phyloP scores from a whole-genome alignment of 2,888 invertebrate genomes.

The Petrophora chlorosata region DNA sequence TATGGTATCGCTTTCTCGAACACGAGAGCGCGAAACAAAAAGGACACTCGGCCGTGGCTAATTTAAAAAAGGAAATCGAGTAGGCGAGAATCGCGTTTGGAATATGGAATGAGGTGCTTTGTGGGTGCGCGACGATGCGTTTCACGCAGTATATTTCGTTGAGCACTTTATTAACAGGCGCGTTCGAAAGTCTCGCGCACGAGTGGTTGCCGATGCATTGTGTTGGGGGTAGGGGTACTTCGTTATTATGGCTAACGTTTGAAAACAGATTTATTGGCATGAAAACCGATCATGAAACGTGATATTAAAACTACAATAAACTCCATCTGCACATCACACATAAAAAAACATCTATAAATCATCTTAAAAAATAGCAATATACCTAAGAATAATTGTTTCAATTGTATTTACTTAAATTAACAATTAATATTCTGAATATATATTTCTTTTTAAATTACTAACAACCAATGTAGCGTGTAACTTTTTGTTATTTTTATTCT shows the following conservation, averaged over 20 bases:
- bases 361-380: too few relatives aligned
- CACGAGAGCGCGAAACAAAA: constrained; percentile 69
- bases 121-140: constrained; percentile 80
- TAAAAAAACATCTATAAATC: too few relatives aligned
- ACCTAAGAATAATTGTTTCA: too few relatives aligned
- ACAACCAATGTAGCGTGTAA: too few relatives aligned
- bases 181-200: constrained; percentile 50
- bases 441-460: too few relatives aligned
- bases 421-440: too few relatives aligned
- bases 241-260: constrained; percentile 21
- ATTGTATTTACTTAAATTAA: too few relatives aligned
- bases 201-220: constrained; percentile 42
- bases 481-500: too few relatives aligned
- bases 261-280: constrained; percentile 12
- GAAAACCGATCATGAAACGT: background rate
- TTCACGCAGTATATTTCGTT: constrained; percentile 58
- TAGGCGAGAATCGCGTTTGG: constrained; percentile 61
- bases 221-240: constrained; percentile 31
- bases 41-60: constrained; percentile 78
- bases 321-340: too few relatives aligned
- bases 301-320: too few relatives aligned
- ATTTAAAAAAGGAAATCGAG: constrained; percentile 82
- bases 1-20: constrained; percentile 56
- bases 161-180: constrained; percentile 72
- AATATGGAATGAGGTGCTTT: constrained; percentile 71